Base-by-base conservation (phyloP, 2,113 vertebrate species). In the Alligator sinensis region DNA sequence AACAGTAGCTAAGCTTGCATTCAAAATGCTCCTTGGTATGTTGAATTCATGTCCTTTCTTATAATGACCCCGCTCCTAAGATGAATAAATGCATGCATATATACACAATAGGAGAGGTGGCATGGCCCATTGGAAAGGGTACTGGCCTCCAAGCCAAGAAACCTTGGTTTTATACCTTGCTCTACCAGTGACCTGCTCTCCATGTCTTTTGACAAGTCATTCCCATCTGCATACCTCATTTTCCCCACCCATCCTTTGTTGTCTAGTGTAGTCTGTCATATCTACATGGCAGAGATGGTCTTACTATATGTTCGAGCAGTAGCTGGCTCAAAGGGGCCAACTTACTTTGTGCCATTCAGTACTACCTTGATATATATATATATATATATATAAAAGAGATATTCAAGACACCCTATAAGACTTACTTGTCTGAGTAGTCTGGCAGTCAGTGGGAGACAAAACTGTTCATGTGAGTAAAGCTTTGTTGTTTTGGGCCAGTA, bases 401-500 rank as follows among this genome's bases (percentile, higher is more conserved):
- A 9, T 12, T 19, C 22, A 57, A 9, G 59, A 82, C 5, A 55
- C 30, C 87, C 91, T 80, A 19, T 54, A 10, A 63, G 81, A 5
- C 25, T 10, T 5, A 8, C 30, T 64, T 5, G 12, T 10, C 92
- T 84, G 90, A 81, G 66, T 1, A 30, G 82, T 8, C 70, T 75
- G 3, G 63, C 74, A 60, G 68, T 6, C 58, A 34, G 15, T 2
- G 4, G 1, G 9, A 79, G 68, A 6, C 25, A 3, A 0, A 76
- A 60, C 17, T 28, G 12, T 3, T 77, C 70, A 16, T 55, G 54
- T 57, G 12, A 63, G 28, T 1, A 1, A 77, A 81, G 58, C 16
- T 80, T 91, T 88, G 30, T 4, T n/a, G 4, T 19, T 47, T 15
- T 82, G 94, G 88, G 82, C 63, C 25, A 88, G 34, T 61, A 28